Evolutionary conservation across 2,888 invertebrate genomes (phyloP), one percentile per base, ranked within the genome.

Genomic region (Ectropis crepuscularia): DNA sequence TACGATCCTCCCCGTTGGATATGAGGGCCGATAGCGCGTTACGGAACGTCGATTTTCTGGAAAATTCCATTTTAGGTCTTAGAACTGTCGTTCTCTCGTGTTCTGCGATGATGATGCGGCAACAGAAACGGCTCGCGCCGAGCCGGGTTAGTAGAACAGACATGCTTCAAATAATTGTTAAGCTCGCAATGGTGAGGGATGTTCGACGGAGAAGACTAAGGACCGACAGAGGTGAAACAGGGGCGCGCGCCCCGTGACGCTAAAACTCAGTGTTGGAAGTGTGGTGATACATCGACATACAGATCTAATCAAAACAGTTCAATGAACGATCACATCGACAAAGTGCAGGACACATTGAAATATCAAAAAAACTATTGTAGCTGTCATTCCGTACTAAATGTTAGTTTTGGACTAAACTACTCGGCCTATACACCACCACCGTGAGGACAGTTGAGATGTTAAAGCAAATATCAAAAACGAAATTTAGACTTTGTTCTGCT

Each of bases 31-130:
- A 91, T 89, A 93, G 90, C 89, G 93, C 93, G 89, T 89, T 93
- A 92, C 93, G 93, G 90, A 93, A 93, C 91, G 93, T 92, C 87
- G 93, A 92, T 88, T 92, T 93, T 93, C 93, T 93, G 93, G 85
- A 92, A 92, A 92, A 92, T 92, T 90, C 86, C 90, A 92, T 89
- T 91, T 88, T 81, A 84, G 85, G 89, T 92, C 90, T 90, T 90
- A 92, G 91, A 89, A 89, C 87, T 65, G 28, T 53, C 58, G 54
- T 63, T 63, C 59, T 57, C 82, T 87, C 86, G 87, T 85, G 76
- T 82, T 76, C 78, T 81, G 81, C 81, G 81, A 87, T 89, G 90
- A 87, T 86, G 86, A 89, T 90, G 90, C 89, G 86, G 90, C 90
- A 90, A 91, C 89, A 89, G 81, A 90, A 89, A 88, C 81, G 81